Percentiles rank a stretch among this genome's conserved stretches.
Conservation (phyloP, 2,797 vertebrate species). For the Cossypha polioptera region DNA sequence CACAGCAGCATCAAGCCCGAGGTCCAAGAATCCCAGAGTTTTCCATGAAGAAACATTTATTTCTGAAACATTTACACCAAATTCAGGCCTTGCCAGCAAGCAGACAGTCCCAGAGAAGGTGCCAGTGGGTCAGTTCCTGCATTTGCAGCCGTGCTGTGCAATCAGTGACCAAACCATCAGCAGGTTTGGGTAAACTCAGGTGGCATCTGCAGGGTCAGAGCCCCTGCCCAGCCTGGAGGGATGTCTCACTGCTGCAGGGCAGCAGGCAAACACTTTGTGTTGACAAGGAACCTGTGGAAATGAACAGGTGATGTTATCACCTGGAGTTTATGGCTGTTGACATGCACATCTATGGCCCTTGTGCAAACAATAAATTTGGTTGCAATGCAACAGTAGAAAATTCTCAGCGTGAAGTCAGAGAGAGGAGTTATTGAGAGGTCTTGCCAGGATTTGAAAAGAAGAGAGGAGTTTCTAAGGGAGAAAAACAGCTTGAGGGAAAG, state of each 20-base stretch:
- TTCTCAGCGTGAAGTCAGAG: neutral
- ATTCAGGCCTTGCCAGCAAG: neutral
- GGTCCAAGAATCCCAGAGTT: neutral
- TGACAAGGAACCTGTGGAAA: neutral
- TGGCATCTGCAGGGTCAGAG: neutral
- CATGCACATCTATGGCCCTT: neutral
- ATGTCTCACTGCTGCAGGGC: neutral
- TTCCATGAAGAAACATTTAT: neutral
- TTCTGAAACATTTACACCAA: neutral
- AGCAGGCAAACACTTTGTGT: neutral
- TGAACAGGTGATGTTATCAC: neutral
- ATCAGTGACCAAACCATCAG: neutral
- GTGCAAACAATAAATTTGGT: neutral
- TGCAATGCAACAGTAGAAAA: neutral
- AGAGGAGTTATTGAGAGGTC: neutral
- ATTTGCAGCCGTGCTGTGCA: rapidly evolving
- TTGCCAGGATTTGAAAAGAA: neutral
- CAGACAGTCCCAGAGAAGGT: neutral
- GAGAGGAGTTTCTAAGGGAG: neutral
- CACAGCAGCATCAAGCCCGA: neutral
- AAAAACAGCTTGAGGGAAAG: conserved; percentile 6
- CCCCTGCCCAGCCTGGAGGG: neutral
- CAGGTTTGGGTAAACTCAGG: neutral
- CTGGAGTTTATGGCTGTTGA: neutral
- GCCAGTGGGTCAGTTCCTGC: rapidly evolving